A percentile compares a stretch with the other conserved stretches of the same genome.
These are phyloP conservation scores for Typhlichthys eigenmanni DNA, from an alignment of 2,797 vertebrate species.

Conservation along the genomic window DNA sequence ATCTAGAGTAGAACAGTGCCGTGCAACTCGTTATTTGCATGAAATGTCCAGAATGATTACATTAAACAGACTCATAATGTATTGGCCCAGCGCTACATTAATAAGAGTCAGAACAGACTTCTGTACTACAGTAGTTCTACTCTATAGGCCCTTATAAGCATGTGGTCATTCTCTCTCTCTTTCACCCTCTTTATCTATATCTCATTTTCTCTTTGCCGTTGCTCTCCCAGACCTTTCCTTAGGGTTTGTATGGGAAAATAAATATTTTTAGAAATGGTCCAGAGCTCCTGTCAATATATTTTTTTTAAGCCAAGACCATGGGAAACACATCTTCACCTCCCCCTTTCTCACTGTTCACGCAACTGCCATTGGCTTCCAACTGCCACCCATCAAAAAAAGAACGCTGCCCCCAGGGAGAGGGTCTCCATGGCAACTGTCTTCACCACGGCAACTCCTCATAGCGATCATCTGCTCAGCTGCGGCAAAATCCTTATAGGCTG, in stretches of 20 bases:
- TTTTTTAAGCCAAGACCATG: conserved; percentile 66
- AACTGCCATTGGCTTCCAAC: conserved; percentile 72
- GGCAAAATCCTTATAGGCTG: too few relatives aligned
- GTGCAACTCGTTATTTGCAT: too few relatives aligned
- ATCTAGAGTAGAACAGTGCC: too few relatives aligned
- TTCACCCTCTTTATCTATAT: conserved; percentile 14
- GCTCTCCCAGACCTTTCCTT: conserved; percentile 69
- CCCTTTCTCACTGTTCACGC: conserved; percentile 69
- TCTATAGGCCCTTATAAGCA: neutral
- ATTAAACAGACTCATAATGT: too few relatives aligned
- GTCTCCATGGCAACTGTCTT: conserved; percentile 80
- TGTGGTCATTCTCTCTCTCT: conserved; percentile 13
- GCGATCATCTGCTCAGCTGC: conserved; percentile 56
- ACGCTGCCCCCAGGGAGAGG: conserved; percentile 68
- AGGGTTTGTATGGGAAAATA: conserved; percentile 74
- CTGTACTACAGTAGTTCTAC: too few relatives aligned
- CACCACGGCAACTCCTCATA: conserved; percentile 71
- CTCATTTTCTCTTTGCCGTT: conserved; percentile 33
- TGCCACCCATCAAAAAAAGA: conserved; percentile 67
- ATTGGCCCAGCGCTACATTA: too few relatives aligned
- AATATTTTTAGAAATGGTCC: conserved; percentile 77
- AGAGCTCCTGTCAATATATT: conserved; percentile 68
- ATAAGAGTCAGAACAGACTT: too few relatives aligned
- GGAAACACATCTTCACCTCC: conserved; percentile 75
- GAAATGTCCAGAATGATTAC: too few relatives aligned